Conservation (phyloP, 2,113 vertebrate species). For the Malurus alboscapulatus region DNA sequence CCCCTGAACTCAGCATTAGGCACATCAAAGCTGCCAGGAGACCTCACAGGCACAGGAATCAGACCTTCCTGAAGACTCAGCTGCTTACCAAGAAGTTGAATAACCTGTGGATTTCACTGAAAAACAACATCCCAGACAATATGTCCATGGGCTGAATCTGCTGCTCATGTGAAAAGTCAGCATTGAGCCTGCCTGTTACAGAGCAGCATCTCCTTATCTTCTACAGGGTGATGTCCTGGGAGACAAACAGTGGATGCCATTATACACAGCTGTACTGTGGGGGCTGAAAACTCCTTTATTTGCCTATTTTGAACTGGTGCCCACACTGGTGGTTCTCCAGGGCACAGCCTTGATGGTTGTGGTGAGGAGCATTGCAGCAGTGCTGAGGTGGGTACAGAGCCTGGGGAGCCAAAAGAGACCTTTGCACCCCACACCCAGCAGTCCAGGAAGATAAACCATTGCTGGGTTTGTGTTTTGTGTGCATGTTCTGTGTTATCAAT, state of each 20-base stretch:
- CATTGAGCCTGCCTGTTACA: background rate
- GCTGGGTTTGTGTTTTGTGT: background rate
- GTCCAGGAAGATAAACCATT: background rate
- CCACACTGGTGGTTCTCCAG: background rate
- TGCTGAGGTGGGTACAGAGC: background rate
- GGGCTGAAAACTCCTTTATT: background rate
- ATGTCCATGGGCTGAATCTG: background rate
- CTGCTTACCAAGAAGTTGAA: background rate
- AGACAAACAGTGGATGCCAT: background rate
- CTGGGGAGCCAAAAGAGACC: background rate
- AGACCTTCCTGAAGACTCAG: background rate
- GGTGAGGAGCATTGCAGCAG: background rate
- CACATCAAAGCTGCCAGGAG: background rate
- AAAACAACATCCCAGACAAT: background rate
- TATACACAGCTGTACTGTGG: background rate
- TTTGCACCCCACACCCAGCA: background rate
- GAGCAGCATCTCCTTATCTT: background rate
- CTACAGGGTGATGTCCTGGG: background rate
- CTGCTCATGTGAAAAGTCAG: background rate
- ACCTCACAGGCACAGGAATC: background rate
- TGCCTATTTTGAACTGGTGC: background rate
- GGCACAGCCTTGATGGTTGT: background rate
- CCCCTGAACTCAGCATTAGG: background rate
- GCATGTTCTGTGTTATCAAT: background rate
- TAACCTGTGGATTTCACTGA: background rate